These are phyloP conservation scores for Vultur gryphus DNA, from an alignment of 2,797 vertebrate genomes.

Conservation along the genomic window DNA sequence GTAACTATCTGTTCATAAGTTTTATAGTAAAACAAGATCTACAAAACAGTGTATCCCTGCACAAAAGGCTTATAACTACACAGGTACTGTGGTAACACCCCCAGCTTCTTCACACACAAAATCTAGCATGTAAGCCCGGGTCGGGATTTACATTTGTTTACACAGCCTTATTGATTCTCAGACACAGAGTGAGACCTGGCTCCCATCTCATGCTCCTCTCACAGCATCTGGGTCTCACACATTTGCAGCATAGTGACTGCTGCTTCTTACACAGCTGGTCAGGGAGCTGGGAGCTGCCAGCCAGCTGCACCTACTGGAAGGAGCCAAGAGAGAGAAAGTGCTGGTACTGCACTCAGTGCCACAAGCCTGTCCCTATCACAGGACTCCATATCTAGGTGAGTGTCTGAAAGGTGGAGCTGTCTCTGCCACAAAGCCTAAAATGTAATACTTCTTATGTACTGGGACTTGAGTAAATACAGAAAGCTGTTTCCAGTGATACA, in stretches of 20 bases:
- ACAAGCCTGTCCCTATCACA: background rate
- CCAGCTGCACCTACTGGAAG: background rate
- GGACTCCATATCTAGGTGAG: background rate
- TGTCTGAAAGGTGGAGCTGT: background rate
- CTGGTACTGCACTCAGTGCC: background rate
- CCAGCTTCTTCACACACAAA: background rate
- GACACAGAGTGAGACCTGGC: background rate
- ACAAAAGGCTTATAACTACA: background rate
- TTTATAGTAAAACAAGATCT: background rate
- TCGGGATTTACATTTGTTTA: background rate
- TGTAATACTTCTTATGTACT: background rate
- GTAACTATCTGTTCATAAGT: background rate
- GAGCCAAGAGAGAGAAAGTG: background rate
- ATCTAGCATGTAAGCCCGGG: rapidly evolving
- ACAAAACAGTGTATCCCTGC: background rate
- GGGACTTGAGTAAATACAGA: background rate
- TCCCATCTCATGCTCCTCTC: background rate
- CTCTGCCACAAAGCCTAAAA: background rate
- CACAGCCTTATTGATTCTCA: background rate
- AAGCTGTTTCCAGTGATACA: background rate
- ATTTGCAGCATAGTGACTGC: background rate
- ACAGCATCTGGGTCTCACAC: background rate
- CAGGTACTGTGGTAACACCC: background rate
- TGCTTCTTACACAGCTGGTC: background rate
- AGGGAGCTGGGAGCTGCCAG: background rate